These are phyloP conservation scores for Hemichromis elongatus DNA, from an alignment of 2,113 vertebrate species.

Conservation along the genomic window DNA sequence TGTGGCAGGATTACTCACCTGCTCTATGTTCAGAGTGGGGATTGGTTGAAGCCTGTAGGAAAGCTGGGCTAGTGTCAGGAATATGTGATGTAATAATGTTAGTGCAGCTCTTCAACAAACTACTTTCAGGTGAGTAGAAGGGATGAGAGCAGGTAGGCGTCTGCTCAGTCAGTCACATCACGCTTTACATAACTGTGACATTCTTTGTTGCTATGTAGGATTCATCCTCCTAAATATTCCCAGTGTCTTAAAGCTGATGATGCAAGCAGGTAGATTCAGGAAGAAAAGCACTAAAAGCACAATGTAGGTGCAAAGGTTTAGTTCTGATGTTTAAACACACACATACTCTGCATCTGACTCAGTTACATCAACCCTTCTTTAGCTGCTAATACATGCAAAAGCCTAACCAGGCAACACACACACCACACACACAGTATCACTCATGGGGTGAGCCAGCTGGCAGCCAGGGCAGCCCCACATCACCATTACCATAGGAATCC, in stretches of 20 bases:
- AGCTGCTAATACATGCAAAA: conserved; percentile 4
- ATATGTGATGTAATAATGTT: not conserved
- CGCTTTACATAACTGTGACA: too few relatives aligned
- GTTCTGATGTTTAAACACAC: not conserved
- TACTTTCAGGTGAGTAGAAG: not conserved
- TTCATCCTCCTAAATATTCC: too few relatives aligned
- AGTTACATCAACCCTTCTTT: conserved; percentile 55
- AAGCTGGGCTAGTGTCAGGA: not conserved
- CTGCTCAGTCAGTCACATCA: not conserved
- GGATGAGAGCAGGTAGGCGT: not conserved
- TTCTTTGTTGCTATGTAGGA: not conserved
- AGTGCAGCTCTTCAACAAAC: not conserved
- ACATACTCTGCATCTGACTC: conserved; percentile 11
- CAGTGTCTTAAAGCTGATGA: not conserved
- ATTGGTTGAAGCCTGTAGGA: not conserved
- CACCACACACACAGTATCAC: not conserved
- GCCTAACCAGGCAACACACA: not conserved
- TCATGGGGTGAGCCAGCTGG: conserved; percentile 42
- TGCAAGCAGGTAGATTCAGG: not conserved
- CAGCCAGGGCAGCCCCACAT: conserved; percentile 45
- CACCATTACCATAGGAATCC: conserved; percentile 45
- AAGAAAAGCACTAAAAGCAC: not conserved
- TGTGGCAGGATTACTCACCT: too few relatives aligned
- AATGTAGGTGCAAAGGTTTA: not conserved
- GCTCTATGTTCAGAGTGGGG: not conserved